Evolutionary conservation across 2,797 vertebrate genomes (phyloP), one percentile per base, ranked within the genome.

Genomic region (Lateolabrax maculatus): DNA sequence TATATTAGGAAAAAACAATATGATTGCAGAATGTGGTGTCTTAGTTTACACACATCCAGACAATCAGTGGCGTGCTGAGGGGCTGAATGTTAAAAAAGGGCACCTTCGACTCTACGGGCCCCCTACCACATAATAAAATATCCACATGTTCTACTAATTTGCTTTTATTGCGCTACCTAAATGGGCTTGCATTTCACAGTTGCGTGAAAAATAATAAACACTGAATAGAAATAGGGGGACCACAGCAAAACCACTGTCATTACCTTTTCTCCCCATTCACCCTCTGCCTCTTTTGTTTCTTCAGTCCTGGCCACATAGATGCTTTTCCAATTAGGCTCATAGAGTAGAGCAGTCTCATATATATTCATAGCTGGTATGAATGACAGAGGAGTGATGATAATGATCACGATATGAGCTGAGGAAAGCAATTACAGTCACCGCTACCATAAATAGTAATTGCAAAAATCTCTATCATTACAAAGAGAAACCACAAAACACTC

Each of bases 401-500:
- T 94, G 89, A 93, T 93, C 85, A 84, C 86, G 71, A 94, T 91
- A 87, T 90, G 84, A 92, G 89, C 73, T 80, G 89, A 80, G 91
- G 48, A 61, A 94, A 93, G 84, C 83, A 83, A 92, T 94, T 94
- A 87, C 86, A 89, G 55, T 79, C 89, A 79, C 86, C 56, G 58
- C 89, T 91, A 89, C 90, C 89, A 89, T 89, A 89, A 91, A 93
- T 92, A 91, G 87, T 83, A 73, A 85, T 90, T 79, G 80, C 72
- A 87, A 86, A 84, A 89, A 87, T 84, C 82, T 84, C 83, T 84
- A 86, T 91, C 83, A 87, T 86, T 90, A 81, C 71, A 89, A 88
- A 86, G 77, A 79, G 77, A 84, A 84, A 81, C 79, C 82, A 77
- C 87, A 89, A 83, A 91, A 85, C 70, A 80, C 41, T 71, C 52